phyloP scores from a whole-genome alignment of 1,140 invertebrate genomes.

The Diachasmimorpha longicaudata region DNA sequence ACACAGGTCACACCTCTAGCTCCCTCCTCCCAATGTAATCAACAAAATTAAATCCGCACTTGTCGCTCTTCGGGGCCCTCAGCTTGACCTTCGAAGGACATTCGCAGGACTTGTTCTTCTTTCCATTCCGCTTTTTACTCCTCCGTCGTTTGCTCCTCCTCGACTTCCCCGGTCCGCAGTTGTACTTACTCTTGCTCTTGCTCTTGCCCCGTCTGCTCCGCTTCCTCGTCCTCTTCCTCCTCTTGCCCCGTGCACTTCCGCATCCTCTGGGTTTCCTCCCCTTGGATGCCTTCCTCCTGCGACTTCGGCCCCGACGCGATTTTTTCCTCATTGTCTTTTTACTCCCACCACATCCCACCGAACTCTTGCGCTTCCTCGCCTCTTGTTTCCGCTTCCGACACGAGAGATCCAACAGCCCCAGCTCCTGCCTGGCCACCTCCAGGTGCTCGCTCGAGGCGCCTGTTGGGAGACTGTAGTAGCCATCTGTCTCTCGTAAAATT shows the following conservation, averaged over 20 bases:
- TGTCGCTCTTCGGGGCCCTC: not conserved
- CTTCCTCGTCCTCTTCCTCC: not conserved
- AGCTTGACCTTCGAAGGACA: not conserved
- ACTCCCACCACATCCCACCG: not conserved
- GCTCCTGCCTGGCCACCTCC: constrained; percentile 40
- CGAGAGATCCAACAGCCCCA: constrained; percentile 35
- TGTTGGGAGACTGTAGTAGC: constrained; percentile 36
- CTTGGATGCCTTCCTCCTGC: not conserved
- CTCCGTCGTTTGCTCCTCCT: not conserved
- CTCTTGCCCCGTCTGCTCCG: not conserved
- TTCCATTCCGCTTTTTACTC: not conserved
- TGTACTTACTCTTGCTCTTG: not conserved
- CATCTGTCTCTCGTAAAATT: constrained; percentile 34
- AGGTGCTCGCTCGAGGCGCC: constrained; percentile 24
- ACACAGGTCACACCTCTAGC: not conserved
- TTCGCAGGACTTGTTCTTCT: not conserved
- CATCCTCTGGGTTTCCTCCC: not conserved
- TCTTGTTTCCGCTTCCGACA: constrained; percentile 26
- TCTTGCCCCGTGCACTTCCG: not conserved
- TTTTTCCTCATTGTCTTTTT: not conserved
- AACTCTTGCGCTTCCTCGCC: not conserved
- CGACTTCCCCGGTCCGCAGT: not conserved
- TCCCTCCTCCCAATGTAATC: not conserved
- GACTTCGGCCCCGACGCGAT: not conserved
- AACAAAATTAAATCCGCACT: not conserved